Percentiles rank a stretch among this genome's conserved stretches.
Evolutionary conservation across 2,888 invertebrate species (phyloP).

Genomic region (Glyphotaelius pellucidus): DNA sequence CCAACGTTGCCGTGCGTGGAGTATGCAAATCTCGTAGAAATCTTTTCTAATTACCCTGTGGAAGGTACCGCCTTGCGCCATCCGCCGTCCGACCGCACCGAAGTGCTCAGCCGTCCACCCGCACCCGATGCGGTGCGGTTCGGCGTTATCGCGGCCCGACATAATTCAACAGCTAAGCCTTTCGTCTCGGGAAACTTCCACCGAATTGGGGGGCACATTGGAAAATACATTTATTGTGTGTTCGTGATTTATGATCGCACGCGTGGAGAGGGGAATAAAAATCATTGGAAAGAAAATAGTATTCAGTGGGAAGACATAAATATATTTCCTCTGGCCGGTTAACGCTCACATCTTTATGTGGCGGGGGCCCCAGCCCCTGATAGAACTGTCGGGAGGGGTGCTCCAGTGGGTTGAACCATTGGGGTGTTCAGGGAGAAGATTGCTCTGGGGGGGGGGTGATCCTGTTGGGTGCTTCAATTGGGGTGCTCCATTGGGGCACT

Average conservation of each 20-base stretch:
- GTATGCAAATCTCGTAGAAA: constrained; percentile 53
- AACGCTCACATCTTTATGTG: constrained; percentile 21
- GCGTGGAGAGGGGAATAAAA: constrained; percentile 61
- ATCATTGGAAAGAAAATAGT: constrained; percentile 66
- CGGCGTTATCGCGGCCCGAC: constrained; percentile 20
- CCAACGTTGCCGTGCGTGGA: constrained; percentile 48
- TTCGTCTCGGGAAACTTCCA: constrained; percentile 57
- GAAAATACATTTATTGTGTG: constrained; percentile 66
- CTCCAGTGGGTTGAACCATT: background rate
- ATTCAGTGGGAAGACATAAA: constrained; percentile 66
- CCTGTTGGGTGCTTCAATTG: background rate
- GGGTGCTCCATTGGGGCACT: background rate
- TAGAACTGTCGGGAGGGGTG: background rate
- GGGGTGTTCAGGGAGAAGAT: background rate
- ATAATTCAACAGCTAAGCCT: constrained; percentile 50
- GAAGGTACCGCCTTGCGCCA: constrained; percentile 34
- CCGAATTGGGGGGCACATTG: constrained; percentile 64
- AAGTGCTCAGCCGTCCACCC: background rate
- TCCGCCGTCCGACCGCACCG: constrained; percentile 13
- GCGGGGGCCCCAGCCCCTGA: background rate
- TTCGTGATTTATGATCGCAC: constrained; percentile 62
- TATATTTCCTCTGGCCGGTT: constrained; percentile 64
- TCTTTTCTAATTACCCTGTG: constrained; percentile 55
- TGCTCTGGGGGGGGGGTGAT: too few relatives aligned
- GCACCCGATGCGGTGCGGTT: background rate